Conservation (phyloP, 2,113 vertebrate species). For the Candoia aspera region DNA sequence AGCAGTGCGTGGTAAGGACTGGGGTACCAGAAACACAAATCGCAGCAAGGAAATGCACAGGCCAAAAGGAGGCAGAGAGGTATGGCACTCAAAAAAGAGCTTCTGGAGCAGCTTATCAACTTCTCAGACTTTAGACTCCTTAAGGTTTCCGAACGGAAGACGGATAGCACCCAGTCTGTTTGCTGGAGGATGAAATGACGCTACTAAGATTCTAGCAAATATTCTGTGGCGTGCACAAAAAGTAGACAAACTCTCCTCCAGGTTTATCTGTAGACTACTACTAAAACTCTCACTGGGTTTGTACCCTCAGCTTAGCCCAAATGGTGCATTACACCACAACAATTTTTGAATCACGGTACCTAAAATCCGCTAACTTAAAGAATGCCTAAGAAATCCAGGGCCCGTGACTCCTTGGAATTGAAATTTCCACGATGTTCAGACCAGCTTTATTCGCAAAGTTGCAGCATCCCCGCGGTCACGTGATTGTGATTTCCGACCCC, state of each 20-base stretch:
- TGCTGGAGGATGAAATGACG: background rate
- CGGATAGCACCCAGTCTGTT: background rate
- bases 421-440: no score
- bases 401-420: no score
- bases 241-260: background rate
- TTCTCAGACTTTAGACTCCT: background rate
- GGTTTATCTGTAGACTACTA: background rate
- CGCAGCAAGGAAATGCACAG: background rate
- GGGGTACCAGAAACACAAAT: background rate
- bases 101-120: background rate
- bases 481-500: no score
- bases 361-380: no score
- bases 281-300: no score
- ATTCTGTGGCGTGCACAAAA: background rate
- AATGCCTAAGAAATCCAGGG: no score
- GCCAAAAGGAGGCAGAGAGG: background rate
- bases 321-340: no score
- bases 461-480: no score
- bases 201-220: background rate
- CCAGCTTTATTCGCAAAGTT: no score
- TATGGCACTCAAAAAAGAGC: background rate
- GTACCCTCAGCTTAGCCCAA: no score
- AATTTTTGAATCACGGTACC: no score
- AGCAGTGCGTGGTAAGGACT: background rate
- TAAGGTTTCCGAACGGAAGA: background rate